Percentiles rank a stretch among this genome's conserved stretches.
phyloP scores from a whole-genome alignment of 2,797 vertebrate species.

The Salmo trutta region DNA sequence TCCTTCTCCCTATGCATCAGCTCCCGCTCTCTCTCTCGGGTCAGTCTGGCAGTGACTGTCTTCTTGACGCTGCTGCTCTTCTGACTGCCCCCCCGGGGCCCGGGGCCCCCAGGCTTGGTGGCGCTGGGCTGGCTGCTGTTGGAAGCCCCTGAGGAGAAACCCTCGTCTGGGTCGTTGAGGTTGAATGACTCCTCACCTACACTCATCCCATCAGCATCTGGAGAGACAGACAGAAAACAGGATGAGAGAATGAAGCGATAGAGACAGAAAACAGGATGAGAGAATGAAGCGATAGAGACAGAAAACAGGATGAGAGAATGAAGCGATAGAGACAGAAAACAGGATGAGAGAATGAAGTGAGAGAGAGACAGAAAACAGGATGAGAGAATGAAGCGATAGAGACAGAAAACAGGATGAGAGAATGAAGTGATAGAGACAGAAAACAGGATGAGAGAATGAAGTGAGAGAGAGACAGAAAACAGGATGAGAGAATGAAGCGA shows the following conservation, averaged over 20 bases:
- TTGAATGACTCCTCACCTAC: conserved; percentile 90
- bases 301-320: conserved; percentile 12
- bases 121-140: conserved; percentile 93
- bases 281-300: neutral
- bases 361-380: neutral
- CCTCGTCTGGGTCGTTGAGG: conserved; percentile 94
- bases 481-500: neutral
- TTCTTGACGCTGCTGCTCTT: conserved; percentile 78
- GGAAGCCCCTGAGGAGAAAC: conserved; percentile 96
- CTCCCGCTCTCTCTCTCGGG: conserved; percentile 55
- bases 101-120: conserved; percentile 71
- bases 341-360: neutral
- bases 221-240: conserved; percentile 43
- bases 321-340: neutral
- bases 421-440: conserved; percentile 8
- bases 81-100: conserved; percentile 73
- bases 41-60: conserved; percentile 69
- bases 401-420: neutral
- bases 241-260: conserved; percentile 10
- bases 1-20: conserved; percentile 38
- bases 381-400: too few relatives aligned
- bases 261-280: neutral
- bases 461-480: conserved; percentile 21
- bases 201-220: conserved; percentile 88
- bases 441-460: conserved; percentile 32